These are phyloP conservation scores for Lycaon pictus DNA, from an alignment of 2,113 vertebrate genomes.

Conservation along the genomic window DNA sequence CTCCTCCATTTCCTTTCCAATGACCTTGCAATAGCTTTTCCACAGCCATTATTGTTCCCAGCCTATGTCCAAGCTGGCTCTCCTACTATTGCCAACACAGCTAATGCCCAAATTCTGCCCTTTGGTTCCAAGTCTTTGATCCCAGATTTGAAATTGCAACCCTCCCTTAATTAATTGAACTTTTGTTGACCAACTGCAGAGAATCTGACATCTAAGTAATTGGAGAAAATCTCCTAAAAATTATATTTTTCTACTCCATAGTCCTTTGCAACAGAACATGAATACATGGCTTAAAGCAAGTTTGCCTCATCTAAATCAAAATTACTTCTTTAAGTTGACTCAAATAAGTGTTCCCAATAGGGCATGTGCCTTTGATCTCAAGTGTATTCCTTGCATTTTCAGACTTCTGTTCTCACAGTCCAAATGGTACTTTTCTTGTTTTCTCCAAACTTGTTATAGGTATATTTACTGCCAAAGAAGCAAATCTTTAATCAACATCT, in stretches of 20 bases:
- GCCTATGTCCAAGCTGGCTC: rapidly evolving
- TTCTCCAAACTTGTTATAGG: not conserved
- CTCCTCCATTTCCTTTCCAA: not conserved
- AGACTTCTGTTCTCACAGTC: not conserved
- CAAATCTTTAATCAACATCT: not conserved
- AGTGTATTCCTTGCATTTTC: not conserved
- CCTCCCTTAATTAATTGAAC: not conserved
- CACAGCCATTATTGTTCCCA: not conserved
- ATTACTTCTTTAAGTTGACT: constrained; percentile 32
- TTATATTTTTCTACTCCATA: constrained; percentile 12
- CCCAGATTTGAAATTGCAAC: not conserved
- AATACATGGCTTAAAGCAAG: not conserved
- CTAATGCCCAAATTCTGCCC: not conserved
- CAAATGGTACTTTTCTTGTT: not conserved
- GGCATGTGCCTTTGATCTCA: not conserved
- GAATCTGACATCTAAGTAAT: not conserved
- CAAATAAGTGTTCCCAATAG: not conserved
- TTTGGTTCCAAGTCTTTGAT: not conserved
- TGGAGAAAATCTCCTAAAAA: constrained; percentile 19
- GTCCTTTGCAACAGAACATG: not conserved
- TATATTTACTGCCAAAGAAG: not conserved
- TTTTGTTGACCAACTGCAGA: constrained; percentile 32
- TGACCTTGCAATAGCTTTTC: not conserved
- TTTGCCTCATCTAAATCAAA: constrained; percentile 42
- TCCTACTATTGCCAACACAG: not conserved